Evolutionary conservation across 1,140 invertebrate genomes (phyloP).

Genomic region (Lepidurus couesii): DNA sequence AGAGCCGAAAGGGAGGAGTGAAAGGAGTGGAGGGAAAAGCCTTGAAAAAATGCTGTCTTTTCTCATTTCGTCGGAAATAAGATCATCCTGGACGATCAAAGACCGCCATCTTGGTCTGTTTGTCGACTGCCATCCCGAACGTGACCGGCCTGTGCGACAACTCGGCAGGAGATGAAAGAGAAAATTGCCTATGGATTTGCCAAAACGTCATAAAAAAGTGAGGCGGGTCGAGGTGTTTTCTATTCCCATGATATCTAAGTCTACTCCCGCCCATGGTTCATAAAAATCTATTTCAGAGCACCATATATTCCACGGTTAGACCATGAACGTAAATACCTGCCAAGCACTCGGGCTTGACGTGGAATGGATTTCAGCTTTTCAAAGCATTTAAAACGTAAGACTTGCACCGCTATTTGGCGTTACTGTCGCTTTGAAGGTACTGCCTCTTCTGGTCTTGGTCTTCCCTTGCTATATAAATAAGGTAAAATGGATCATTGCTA

Average conservation of each 20-base stretch:
- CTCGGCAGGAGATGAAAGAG: conserved; percentile 20
- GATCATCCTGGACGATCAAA: conserved; percentile 14
- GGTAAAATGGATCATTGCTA: no score
- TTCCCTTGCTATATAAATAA: no score
- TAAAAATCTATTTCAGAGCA: conserved; percentile 8
- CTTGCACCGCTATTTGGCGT: not conserved
- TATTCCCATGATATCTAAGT: conserved; percentile 1
- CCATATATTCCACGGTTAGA: not conserved
- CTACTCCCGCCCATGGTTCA: conserved; percentile 17
- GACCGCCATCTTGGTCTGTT: conserved; percentile 20
- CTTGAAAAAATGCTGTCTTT: conserved; percentile 8
- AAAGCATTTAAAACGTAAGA: not conserved
- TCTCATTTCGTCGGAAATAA: conserved; percentile 22
- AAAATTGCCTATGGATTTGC: conserved; percentile 22
- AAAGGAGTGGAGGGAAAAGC: not conserved
- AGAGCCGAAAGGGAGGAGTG: not conserved
- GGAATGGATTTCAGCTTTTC: not conserved
- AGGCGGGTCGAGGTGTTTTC: not conserved
- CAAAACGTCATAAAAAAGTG: conserved; percentile 11
- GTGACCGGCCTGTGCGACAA: conserved; percentile 16
- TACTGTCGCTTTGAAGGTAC: no score
- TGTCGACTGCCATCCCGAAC: conserved; percentile 2
- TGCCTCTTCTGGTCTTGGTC: no score
- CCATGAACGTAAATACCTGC: not conserved
- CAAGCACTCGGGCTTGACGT: not conserved